These are phyloP conservation scores for Dissostichus mawsoni DNA, from an alignment of 2,113 vertebrate species.

Conservation along the genomic window DNA sequence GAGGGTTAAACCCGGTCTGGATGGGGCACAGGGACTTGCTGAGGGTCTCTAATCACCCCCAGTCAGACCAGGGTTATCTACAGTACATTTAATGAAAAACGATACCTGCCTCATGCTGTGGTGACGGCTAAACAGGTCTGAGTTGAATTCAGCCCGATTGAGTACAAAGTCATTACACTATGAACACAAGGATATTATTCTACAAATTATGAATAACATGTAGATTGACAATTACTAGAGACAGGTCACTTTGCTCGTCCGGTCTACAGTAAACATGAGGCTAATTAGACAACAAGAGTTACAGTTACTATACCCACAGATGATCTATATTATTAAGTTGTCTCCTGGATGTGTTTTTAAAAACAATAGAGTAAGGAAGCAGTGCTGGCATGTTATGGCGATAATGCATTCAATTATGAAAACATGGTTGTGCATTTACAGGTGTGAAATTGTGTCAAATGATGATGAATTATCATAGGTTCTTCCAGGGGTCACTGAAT, in stretches of 20 bases:
- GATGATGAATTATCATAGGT: not conserved
- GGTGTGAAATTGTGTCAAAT: conserved; percentile 8
- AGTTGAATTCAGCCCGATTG: not conserved
- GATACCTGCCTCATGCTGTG: not conserved
- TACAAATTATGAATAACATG: not conserved
- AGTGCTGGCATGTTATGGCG: conserved; percentile 8
- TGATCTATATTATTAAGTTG: not conserved
- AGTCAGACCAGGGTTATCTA: conserved; percentile 27
- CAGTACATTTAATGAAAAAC: conserved; percentile 10
- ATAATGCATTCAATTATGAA: not conserved
- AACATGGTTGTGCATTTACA: not conserved
- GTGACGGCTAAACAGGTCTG: conserved; percentile 1
- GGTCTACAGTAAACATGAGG: not conserved
- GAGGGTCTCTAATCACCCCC: conserved; percentile 55
- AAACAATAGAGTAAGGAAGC: not conserved
- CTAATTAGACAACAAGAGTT: not conserved
- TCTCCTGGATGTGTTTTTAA: conserved; percentile 5
- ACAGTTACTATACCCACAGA: not conserved
- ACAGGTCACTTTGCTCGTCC: not conserved
- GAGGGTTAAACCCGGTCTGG: conserved; percentile 68
- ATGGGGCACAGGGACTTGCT: conserved; percentile 52
- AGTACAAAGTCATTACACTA: not conserved
- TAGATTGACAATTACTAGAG: not conserved
- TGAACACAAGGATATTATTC: not conserved
- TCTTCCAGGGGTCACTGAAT: not conserved